Percentiles rank a stretch among this genome's conserved stretches.
Evolutionary conservation across 2,888 invertebrate genomes (phyloP).

Genomic region (Drosophila ochracea): DNA sequence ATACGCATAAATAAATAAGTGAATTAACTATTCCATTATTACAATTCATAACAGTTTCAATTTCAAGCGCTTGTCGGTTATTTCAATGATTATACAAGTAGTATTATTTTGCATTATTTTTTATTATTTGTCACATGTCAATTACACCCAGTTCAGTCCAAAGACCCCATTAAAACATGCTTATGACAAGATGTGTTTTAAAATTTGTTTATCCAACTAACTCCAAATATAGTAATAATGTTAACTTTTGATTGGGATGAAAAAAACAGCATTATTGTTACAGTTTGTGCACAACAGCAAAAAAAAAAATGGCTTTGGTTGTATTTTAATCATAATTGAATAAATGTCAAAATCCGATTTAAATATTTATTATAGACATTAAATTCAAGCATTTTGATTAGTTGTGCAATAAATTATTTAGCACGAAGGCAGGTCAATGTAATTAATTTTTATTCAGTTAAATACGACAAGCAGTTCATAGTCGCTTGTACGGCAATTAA

Average conservation of each 20-base stretch:
- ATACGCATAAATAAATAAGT: slow-evolving; percentile 26
- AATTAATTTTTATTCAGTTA: background rate
- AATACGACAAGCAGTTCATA: background rate
- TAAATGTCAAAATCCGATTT: slow-evolving; percentile 31
- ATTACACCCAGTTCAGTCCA: background rate
- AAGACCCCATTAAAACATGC: background rate
- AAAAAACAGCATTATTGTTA: background rate
- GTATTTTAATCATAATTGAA: slow-evolving; percentile 33
- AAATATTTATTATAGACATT: slow-evolving; percentile 26
- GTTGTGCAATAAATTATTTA: slow-evolving; percentile 22
- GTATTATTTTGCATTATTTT: slow-evolving; percentile 3
- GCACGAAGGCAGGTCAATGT: slow-evolving; percentile 11
- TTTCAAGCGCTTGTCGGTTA: slow-evolving; percentile 64
- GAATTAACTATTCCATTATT: slow-evolving; percentile 37
- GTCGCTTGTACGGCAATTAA: background rate
- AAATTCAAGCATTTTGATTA: slow-evolving; percentile 13
- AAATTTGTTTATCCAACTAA: background rate
- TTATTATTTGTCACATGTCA: background rate
- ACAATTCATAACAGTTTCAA: slow-evolving; percentile 54
- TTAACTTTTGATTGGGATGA: background rate
- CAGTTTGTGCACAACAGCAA: slow-evolving; percentile 1
- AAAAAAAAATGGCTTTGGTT: slow-evolving; percentile 15
- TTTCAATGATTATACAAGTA: slow-evolving; percentile 30
- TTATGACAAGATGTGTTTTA: background rate
- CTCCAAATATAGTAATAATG: background rate